Evolutionary conservation across 2,888 invertebrate species (phyloP).

Genomic region (Rhagonycha lutea): DNA sequence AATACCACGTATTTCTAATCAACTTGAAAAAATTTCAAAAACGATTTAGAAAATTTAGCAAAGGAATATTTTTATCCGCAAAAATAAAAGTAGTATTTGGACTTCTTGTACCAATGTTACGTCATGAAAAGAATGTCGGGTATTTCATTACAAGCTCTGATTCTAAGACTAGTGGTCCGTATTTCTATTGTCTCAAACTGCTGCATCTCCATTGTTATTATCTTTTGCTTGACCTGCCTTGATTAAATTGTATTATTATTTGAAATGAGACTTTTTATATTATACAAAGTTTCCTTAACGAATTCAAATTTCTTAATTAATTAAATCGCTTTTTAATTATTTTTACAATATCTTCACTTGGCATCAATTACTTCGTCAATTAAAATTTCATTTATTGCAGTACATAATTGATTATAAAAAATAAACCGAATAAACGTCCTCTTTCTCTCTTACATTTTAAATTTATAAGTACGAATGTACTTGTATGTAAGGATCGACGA

Average conservation of each 20-base stretch:
- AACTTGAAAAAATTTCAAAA: not conserved
- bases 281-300: constrained; percentile 9
- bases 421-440: not conserved
- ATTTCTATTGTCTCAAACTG: constrained; percentile 40
- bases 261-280: constrained; percentile 8
- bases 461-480: no score
- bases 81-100: constrained; percentile 22
- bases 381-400: not conserved
- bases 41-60: not conserved
- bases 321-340: not conserved
- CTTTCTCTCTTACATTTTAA: not conserved
- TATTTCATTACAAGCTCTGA: constrained; percentile 45
- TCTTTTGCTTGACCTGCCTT: constrained; percentile 30
- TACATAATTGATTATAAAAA: not conserved
- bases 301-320: not conserved
- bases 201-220: constrained; percentile 35
- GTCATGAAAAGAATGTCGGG: constrained; percentile 36
- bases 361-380: not conserved
- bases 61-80: not conserved
- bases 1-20: not conserved
- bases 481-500: no score
- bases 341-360: not conserved
- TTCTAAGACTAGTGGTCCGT: constrained; percentile 43
- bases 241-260: constrained; percentile 32
- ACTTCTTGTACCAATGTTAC: constrained; percentile 26